Evolutionary conservation across 2,113 vertebrate species (phyloP).

Genomic region (Paralichthys olivaceus): DNA sequence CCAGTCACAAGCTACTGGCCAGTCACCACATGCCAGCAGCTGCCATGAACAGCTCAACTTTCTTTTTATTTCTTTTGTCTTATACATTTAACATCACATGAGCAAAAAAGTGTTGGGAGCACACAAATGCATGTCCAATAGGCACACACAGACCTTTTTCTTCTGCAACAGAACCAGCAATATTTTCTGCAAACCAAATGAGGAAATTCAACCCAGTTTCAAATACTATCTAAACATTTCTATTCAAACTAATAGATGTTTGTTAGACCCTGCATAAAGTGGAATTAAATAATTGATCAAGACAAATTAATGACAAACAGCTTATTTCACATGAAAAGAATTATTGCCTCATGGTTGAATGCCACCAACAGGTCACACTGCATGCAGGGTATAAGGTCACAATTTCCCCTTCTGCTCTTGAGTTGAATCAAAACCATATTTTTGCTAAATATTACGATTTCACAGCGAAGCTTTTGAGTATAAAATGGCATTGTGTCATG

Average conservation of each 20-base stretch:
- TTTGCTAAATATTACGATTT: no score
- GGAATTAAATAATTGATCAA: not conserved
- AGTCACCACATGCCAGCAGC: slow-evolving; percentile 76
- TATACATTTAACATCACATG: slow-evolving; percentile 64
- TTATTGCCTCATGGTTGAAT: not conserved
- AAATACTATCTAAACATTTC: not conserved
- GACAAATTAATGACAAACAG: not conserved
- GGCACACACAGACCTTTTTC: not conserved
- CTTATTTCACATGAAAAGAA: not conserved
- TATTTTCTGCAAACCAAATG: not conserved
- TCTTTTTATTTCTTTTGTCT: slow-evolving; percentile 39
- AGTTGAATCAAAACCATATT: no score
- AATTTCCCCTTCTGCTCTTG: not conserved
- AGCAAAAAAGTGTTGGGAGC: slow-evolving; percentile 18
- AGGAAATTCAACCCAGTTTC: not conserved
- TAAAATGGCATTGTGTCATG: no score
- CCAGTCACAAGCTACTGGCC: slow-evolving; percentile 82
- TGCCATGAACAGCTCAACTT: slow-evolving; percentile 57
- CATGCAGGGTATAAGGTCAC: not conserved
- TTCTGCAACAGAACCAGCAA: not conserved
- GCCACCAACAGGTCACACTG: not conserved
- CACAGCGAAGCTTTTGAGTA: no score
- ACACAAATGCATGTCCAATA: not conserved
- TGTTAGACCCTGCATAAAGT: not conserved
- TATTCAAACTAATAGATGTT: not conserved